phyloP scores from a whole-genome alignment of 1,140 invertebrate species.

The Heliothis subflexa region DNA sequence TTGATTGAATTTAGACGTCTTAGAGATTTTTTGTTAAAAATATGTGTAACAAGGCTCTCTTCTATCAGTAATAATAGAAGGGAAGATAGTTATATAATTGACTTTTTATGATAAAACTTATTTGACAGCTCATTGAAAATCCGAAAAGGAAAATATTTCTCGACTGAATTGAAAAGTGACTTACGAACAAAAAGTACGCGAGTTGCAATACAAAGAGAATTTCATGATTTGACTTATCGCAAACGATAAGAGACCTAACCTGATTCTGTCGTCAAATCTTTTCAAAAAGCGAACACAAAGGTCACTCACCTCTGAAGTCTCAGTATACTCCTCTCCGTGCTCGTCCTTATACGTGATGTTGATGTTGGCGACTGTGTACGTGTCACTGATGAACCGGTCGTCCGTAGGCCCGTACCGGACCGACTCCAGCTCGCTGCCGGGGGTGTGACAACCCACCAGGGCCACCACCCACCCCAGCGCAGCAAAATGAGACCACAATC shows the following conservation, averaged over 20 bases:
- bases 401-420: slow-evolving; percentile 71
- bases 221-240: too few relatives aligned
- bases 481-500: slow-evolving; percentile 71
- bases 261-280: neutral
- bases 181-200: too few relatives aligned
- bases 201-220: too few relatives aligned
- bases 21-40: too few relatives aligned
- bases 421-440: slow-evolving; percentile 73
- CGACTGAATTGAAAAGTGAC: too few relatives aligned
- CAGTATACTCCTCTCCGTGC: slow-evolving; percentile 72
- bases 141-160: too few relatives aligned
- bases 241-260: neutral
- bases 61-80: too few relatives aligned
- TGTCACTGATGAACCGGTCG: slow-evolving; percentile 70
- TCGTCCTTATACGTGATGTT: slow-evolving; percentile 80
- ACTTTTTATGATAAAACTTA: too few relatives aligned
- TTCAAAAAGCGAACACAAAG: neutral
- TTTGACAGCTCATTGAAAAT: too few relatives aligned
- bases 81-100: too few relatives aligned
- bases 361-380: slow-evolving; percentile 75
- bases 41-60: too few relatives aligned
- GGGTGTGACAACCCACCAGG: slow-evolving; percentile 72
- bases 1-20: too few relatives aligned
- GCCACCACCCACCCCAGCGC: slow-evolving; percentile 71
- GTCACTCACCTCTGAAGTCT: slow-evolving; percentile 77